Evolutionary conservation across 2,888 invertebrate genomes (phyloP).

Genomic region (Orgyia antiqua): DNA sequence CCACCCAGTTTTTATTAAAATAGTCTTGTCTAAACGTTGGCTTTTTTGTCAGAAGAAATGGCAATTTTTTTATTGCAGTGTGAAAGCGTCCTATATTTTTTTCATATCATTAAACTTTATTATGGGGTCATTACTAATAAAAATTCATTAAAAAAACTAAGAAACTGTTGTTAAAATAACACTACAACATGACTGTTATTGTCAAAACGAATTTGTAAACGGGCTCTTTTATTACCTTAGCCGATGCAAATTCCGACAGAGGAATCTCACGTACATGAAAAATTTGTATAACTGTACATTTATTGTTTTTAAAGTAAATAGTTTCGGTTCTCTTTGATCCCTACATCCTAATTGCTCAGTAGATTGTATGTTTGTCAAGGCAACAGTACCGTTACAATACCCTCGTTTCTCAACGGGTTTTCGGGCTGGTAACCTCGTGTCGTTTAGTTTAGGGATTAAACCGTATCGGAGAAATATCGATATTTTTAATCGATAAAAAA

Average conservation of each 20-base stretch:
- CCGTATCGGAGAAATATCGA: too few relatives aligned
- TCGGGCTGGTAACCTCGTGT: conserved; percentile 10
- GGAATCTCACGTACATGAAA: conserved; percentile 5
- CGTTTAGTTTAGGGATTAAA: too few relatives aligned
- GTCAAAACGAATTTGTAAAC: neutral
- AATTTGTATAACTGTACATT: conserved; percentile 21
- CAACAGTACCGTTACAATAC: conserved; percentile 49
- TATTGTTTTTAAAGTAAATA: conserved; percentile 14
- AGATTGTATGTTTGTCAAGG: conserved; percentile 44
- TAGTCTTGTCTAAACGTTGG: too few relatives aligned
- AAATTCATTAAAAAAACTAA: too few relatives aligned
- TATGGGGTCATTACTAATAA: too few relatives aligned
- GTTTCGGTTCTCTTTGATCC: conserved; percentile 43
- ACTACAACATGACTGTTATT: conserved; percentile 1
- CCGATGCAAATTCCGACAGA: conserved; percentile 7
- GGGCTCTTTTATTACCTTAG: conserved; percentile 2
- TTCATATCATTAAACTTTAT: too few relatives aligned
- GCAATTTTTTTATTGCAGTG: too few relatives aligned
- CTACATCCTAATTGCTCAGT: conserved; percentile 59
- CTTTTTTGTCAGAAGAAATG: too few relatives aligned
- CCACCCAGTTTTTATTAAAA: too few relatives aligned
- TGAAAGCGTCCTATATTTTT: neutral
- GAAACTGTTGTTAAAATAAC: neutral
- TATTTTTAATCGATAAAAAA: too few relatives aligned
- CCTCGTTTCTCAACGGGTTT: conserved; percentile 20